Conservation (phyloP, 2,888 invertebrate species). For the Plagiodera versicolora region DNA sequence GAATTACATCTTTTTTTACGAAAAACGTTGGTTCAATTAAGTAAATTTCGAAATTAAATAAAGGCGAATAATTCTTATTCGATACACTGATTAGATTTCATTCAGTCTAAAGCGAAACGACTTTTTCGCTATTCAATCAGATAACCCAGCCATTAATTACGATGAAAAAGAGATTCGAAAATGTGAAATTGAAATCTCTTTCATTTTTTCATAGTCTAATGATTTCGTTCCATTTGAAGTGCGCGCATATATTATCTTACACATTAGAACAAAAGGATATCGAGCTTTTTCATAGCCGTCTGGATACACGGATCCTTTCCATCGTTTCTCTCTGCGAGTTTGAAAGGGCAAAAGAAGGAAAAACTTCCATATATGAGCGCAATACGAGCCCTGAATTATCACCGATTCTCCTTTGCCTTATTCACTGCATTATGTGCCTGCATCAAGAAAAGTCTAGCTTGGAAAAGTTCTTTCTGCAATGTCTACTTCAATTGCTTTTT, state of each 20-base stretch:
- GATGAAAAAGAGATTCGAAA: conserved; percentile 19
- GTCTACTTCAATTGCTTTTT: conserved; percentile 8
- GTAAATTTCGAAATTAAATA: not conserved
- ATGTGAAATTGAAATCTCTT: conserved; percentile 23
- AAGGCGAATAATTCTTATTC: not conserved
- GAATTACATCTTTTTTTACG: no score
- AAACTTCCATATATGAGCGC: conserved; percentile 28
- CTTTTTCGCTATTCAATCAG: conserved; percentile 12
- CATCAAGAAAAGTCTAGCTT: conserved; percentile 9
- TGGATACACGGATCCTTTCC: conserved; percentile 29
- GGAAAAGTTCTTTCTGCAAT: not conserved
- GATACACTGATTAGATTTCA: not conserved
- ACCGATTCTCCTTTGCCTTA: conserved; percentile 28
- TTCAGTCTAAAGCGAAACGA: conserved; percentile 6
- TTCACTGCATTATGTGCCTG: conserved; percentile 12
- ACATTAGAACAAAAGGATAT: conserved; percentile 39
- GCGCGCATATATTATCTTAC: conserved; percentile 39
- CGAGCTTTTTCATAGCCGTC: conserved; percentile 32
- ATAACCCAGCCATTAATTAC: conserved; percentile 23
- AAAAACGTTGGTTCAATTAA: not conserved
- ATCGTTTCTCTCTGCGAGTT: conserved; percentile 28
- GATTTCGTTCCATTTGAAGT: conserved; percentile 34
- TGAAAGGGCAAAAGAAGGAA: conserved; percentile 31
- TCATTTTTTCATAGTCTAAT: conserved; percentile 31
- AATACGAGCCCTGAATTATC: conserved; percentile 28